phyloP scores from a whole-genome alignment of 2,797 vertebrate genomes.

The Gallinago stenura region DNA sequence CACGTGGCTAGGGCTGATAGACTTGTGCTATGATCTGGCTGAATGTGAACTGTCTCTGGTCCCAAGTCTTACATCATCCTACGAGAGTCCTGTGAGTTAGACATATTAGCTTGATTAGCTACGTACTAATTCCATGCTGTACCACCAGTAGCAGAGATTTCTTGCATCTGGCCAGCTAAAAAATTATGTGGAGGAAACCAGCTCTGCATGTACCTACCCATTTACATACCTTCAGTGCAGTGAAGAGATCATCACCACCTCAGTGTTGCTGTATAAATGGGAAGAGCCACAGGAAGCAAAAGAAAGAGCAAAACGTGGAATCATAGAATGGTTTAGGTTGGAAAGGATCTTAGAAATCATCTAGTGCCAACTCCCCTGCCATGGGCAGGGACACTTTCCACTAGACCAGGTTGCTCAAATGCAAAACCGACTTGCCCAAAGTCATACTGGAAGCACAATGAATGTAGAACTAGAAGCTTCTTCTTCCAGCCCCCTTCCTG shows the following conservation, averaged over 20 bases:
- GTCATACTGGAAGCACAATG: not conserved
- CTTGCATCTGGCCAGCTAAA: not conserved
- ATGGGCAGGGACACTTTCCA: not conserved
- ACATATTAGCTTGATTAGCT: not conserved
- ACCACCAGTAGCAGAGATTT: not conserved
- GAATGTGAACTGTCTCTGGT: not conserved
- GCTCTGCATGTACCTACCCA: not conserved
- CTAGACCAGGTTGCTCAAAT: not conserved
- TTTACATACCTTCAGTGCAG: not conserved
- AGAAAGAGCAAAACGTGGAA: not conserved
- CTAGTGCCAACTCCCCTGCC: not conserved
- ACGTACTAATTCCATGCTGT: not conserved
- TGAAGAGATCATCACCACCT: not conserved
- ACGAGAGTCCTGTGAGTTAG: not conserved
- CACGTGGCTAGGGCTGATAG: constrained; percentile 40
- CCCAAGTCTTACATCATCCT: constrained; percentile 38
- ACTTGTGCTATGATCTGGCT: constrained; percentile 30
- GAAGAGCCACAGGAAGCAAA: not conserved
- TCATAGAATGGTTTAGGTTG: not conserved
- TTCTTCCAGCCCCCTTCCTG: not conserved
- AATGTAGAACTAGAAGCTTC: not conserved
- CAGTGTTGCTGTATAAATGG: not conserved
- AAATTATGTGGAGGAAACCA: not conserved
- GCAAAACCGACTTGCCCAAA: not conserved
- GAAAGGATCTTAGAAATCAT: not conserved